Conservation (phyloP, 92 coral and sea anemone genomes). For the Desmophyllum pertusum region DNA sequence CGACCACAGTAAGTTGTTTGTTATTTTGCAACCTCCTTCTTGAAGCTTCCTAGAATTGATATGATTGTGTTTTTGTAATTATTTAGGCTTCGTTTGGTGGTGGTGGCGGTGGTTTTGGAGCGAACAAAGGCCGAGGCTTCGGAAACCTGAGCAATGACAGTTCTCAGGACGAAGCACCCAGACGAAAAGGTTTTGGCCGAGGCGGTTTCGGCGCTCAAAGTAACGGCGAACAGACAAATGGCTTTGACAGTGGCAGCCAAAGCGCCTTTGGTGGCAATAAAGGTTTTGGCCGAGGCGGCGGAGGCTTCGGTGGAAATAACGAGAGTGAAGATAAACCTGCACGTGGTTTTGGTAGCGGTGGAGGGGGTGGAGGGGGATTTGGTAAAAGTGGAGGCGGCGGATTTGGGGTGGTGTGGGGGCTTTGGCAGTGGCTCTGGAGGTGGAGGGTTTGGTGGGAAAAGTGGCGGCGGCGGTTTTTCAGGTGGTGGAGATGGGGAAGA, state of each 20-base stretch:
- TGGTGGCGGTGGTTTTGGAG: conserved; percentile 66
- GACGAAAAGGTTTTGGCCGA: conserved; percentile 75
- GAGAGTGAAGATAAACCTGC: conserved; percentile 10
- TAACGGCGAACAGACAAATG: conserved; percentile 26
- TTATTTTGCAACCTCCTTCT: background rate
- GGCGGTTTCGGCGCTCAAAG: conserved; percentile 51
- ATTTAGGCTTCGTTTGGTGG: conserved; percentile 35
- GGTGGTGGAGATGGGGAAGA: conserved; percentile 63
- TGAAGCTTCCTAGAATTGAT: background rate
- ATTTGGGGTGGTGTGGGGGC: conserved; percentile 30
- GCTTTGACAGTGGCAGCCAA: conserved; percentile 30
- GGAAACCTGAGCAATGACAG: conserved; percentile 31
- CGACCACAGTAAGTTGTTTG: conserved; percentile 15
- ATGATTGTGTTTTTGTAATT: background rate
- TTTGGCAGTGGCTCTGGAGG: conserved; percentile 62
- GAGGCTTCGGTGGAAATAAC: conserved; percentile 28
- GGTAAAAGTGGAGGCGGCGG: conserved; percentile 30
- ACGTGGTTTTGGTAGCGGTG: conserved; percentile 60
- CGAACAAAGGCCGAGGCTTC: conserved; percentile 50
- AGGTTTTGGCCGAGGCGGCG: conserved; percentile 54
- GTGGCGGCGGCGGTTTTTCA: conserved; percentile 26
- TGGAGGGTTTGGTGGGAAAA: conserved; percentile 48
- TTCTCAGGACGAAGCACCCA: conserved; percentile 44
- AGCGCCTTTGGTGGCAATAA: conserved; percentile 26
- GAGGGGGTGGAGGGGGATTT: conserved; percentile 16